Evolutionary conservation across 2,797 vertebrate genomes (phyloP), one percentile per base, ranked within the genome.

Genomic region (Nannoperca australis): DNA sequence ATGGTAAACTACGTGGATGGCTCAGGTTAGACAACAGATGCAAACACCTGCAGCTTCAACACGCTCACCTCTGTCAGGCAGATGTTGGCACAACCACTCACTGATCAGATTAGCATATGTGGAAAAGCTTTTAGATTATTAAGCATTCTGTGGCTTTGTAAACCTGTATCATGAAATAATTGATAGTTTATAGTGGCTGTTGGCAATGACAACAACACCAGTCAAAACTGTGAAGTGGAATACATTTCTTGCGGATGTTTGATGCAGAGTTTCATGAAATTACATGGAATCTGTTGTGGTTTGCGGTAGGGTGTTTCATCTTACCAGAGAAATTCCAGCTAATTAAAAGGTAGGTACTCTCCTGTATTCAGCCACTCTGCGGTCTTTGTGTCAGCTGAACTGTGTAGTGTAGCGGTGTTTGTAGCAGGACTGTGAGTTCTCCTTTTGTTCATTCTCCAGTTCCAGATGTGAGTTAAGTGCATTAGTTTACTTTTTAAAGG

Each of bases 21-120:
- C 66, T 80, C 38, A 27, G 78, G 76, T 79, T 83, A 75, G 83
- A 80, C 78, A 84, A 83, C 87, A 90, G 80, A 90, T 84, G 83
- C 82, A 90, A 74, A 87, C 92, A 92, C 90, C 91, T 92, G 92
- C 88, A 85, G 83, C 77, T 84, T 47, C 58, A 71, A 81, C 86
- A 85, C 75, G 67, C 56, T 84, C 73, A 85, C 81, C 86, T 79
- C 82, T 87, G 89, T 90, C 83, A 61, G 71, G 17, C 56, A 62
- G 49, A 71, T 70, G 82, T 76, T 49, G 69, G 45, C 71, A 55
- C 64, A 80, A 62, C 63, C 18, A 58, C 47, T 68, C 66, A 61
- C 51, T 42, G 65, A 72, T 66, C 60, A 76, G 12, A 68, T 63
- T 60, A 44, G 40, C 71, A 42, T 72, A n/a, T 64, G 55, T 42